These are phyloP conservation scores for Epinotia nisella DNA, from an alignment of 2,888 invertebrate genomes.

Conservation along the genomic window DNA sequence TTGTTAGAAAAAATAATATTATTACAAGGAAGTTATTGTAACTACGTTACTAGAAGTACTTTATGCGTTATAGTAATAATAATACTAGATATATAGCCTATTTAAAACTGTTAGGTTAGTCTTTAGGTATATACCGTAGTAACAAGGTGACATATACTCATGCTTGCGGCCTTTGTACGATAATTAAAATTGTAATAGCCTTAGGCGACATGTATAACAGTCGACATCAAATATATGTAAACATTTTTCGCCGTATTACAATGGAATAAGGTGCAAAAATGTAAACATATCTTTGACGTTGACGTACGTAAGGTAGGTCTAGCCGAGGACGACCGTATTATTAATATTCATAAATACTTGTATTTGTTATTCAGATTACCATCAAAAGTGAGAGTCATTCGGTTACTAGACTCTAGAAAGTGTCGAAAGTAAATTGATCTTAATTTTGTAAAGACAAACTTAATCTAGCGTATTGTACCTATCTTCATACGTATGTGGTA, in stretches of 20 bases:
- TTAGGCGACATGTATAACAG: neutral
- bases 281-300: neutral
- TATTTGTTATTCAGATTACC: slow-evolving; percentile 41
- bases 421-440: slow-evolving; percentile 51
- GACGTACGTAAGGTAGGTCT: slow-evolving; percentile 40
- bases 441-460: slow-evolving; percentile 36
- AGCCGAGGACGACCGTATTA: slow-evolving; percentile 54
- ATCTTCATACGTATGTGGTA: neutral
- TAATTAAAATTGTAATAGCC: slow-evolving; percentile 9
- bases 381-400: slow-evolving; percentile 43
- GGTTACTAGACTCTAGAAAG: slow-evolving; percentile 53
- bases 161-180: neutral
- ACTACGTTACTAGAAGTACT: neutral
- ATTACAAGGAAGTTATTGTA: slow-evolving; percentile 9
- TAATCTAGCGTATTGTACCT: neutral
- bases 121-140: too few relatives aligned
- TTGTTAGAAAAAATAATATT: slow-evolving; percentile 5
- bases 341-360: slow-evolving; percentile 56
- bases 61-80: too few relatives aligned
- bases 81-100: too few relatives aligned
- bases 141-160: too few relatives aligned
- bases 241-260: too few relatives aligned
- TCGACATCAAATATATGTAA: too few relatives aligned
- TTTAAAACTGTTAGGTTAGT: too few relatives aligned
- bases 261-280: too few relatives aligned